Percentiles rank a stretch among this genome's conserved stretches.
phyloP scores from a whole-genome alignment of 2,113 vertebrate genomes.

The Panthera uncia region DNA sequence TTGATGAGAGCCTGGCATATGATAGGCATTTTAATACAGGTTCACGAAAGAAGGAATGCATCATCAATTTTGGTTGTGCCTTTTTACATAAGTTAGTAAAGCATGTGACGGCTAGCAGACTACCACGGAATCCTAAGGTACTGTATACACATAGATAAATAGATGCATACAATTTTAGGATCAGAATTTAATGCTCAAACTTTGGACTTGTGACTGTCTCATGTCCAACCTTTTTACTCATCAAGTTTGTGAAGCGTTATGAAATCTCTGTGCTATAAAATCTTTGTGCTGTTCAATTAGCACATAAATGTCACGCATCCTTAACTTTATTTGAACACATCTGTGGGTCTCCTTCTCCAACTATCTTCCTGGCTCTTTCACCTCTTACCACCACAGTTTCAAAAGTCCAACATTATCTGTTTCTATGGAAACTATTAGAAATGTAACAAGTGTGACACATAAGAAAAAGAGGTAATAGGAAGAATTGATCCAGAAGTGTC shows the following conservation, averaged over 20 bases:
- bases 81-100: conserved; percentile 12
- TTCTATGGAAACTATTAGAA: conserved; percentile 81
- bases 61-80: background rate
- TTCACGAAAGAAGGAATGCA: background rate
- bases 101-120: background rate
- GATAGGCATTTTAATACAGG: background rate
- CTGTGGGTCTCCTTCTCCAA: conserved; percentile 68
- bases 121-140: background rate
- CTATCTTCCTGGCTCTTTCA: background rate
- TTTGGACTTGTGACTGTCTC: conserved; percentile 36
- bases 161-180: background rate
- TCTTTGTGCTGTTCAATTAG: background rate
- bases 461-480: conserved; percentile 64
- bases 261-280: background rate
- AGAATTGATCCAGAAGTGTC: conserved; percentile 73
- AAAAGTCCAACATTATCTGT: conserved; percentile 76
- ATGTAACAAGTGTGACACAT: conserved; percentile 72
- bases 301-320: conserved; percentile 60
- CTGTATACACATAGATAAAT: background rate
- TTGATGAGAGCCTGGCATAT: background rate
- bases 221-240: conserved; percentile 39
- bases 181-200: conserved; percentile 48
- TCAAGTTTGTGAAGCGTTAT: conserved; percentile 52
- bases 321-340: conserved; percentile 66
- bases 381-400: conserved; percentile 1